These are phyloP conservation scores for Oceanites oceanicus DNA, from an alignment of 2,113 vertebrate genomes.

Conservation along the genomic window DNA sequence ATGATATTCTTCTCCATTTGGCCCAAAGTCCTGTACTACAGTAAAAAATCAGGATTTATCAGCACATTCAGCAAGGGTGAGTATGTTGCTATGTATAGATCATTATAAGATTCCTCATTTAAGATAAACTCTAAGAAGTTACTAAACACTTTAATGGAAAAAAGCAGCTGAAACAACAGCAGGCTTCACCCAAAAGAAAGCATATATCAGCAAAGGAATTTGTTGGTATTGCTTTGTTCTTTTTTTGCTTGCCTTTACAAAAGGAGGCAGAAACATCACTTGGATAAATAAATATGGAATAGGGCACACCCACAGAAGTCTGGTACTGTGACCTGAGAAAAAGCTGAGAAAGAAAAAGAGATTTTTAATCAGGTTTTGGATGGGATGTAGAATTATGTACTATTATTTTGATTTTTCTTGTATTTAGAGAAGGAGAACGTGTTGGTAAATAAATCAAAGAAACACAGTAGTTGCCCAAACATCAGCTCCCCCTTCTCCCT, in stretches of 20 bases:
- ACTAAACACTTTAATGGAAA: neutral
- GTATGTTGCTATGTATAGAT: neutral
- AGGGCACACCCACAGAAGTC: neutral
- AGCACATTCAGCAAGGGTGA: neutral
- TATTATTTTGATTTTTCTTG: neutral
- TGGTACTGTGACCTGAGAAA: neutral
- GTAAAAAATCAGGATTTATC: neutral
- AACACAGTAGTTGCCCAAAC: neutral
- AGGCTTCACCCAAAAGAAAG: neutral
- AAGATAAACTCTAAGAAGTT: neutral
- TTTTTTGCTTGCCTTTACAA: neutral
- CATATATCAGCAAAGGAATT: neutral
- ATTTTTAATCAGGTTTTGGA: neutral
- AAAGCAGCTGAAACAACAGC: neutral
- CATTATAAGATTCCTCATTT: neutral
- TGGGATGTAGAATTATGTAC: neutral
- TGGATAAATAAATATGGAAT: neutral
- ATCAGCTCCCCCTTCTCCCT: neutral
- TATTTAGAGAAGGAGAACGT: neutral
- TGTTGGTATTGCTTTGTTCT: neutral
- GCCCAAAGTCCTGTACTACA: neutral
- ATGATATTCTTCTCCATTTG: neutral
- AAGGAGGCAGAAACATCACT: neutral
- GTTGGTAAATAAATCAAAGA: neutral
- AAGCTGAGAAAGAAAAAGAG: neutral